Base-by-base conservation (phyloP, 2,113 vertebrate species). In the Cynopterus brachyotis region DNA sequence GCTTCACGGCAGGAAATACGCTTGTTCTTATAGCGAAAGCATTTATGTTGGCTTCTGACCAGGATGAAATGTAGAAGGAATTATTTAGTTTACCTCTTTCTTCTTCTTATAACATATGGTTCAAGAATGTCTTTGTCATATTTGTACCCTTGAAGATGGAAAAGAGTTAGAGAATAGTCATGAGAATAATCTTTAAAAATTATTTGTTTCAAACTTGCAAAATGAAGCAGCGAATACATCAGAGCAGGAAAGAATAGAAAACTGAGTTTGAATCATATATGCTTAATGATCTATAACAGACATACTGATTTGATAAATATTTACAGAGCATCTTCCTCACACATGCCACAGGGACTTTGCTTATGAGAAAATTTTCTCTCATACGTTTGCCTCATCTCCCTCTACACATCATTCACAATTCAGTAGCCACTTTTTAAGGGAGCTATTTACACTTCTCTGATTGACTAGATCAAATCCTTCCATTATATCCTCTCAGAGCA, bases 1-100 rank as follows among this genome's bases (percentile, higher is more conserved):
- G 98, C 98, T 99, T 99, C 99, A 99, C 97, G 87, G 98, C 99
- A 99, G 99, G 99, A 99, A 99, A 99, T 99, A 98, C 96, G 98
- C 97, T 98, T 99, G 99, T 99, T 99, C 99, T 99, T 98, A 97
- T 98, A 99, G 98, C 98, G 98, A 98, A 99, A 99, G 98, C 99
- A 99, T 99, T 99, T 99, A 98, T 97, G 92, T 99, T 99, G 99
- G 99, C 99, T 97, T 98, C 97, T 98, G 96, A 99, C 98, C 99
- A 99, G 98, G 96, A 97, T 97, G 97, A 98, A 96, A 98, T 96
- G 97, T 98, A 98, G 99, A 99, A 98, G 91, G 97, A 98, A 96
- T 98, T 99, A 98, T 99, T 99, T 99, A 98, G 98, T 99, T 99
- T 99, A 98, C 98, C 97, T 96, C 95, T 93, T 76, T 88, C 72